Evolutionary conservation across 2,888 invertebrate genomes (phyloP).

Genomic region (Hyposoter didymator): DNA sequence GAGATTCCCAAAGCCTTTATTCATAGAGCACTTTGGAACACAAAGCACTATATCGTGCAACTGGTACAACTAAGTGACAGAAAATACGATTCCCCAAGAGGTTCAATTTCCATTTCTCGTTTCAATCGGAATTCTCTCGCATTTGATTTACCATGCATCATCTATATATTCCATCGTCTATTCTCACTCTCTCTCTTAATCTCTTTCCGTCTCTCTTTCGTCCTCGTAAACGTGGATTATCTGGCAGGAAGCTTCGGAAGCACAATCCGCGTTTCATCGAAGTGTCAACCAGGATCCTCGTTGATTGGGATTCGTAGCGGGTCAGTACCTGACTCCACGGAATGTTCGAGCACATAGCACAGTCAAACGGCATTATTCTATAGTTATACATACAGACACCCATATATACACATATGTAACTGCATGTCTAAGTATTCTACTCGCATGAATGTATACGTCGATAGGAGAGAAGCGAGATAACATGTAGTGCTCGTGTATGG

Average conservation of each 20-base stretch:
- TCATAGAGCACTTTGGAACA: background rate
- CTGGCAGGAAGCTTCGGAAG: conserved; percentile 46
- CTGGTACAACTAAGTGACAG: background rate
- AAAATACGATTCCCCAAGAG: conserved; percentile 1
- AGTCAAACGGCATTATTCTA: conserved; percentile 41
- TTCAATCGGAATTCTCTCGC: conserved; percentile 14
- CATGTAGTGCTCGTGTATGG: conserved; percentile 12
- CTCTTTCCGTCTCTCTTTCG: conserved; percentile 7
- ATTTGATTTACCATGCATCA: conserved; percentile 27
- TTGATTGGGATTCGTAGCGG: conserved; percentile 61
- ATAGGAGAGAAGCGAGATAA: conserved; percentile 20
- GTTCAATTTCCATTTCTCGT: conserved; percentile 22
- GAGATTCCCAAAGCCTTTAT: background rate
- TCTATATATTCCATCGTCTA: background rate
- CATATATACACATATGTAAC: background rate
- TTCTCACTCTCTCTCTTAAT: conserved; percentile 18
- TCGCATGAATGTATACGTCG: conserved; percentile 3
- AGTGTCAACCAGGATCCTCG: conserved; percentile 48
- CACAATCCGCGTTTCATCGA: conserved; percentile 55
- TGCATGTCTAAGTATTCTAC: background rate
- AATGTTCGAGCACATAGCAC: conserved; percentile 32
- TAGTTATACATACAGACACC: background rate
- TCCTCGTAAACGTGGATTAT: conserved; percentile 34
- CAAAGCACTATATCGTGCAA: background rate
- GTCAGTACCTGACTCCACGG: conserved; percentile 49